Evolutionary conservation across 2,888 invertebrate species (phyloP).

Genomic region (Meganola albula): DNA sequence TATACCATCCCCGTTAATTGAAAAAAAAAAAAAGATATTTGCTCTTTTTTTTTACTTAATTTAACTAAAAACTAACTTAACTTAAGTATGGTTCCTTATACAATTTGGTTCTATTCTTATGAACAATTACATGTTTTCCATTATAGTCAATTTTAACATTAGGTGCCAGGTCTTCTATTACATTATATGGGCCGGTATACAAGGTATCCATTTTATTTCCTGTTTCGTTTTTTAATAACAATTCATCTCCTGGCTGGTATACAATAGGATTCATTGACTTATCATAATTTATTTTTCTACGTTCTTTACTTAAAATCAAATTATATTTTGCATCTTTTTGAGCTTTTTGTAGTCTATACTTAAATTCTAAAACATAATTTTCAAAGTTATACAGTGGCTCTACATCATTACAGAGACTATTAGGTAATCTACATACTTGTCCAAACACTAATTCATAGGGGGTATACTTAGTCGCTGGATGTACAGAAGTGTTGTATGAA

Average conservation of each 20-base stretch:
- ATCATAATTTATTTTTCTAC: constrained; percentile 1
- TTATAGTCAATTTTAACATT: constrained; percentile 9
- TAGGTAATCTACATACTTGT: constrained; percentile 6
- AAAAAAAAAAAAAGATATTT: too few relatives aligned
- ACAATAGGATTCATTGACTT: not conserved
- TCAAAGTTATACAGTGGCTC: constrained; percentile 9
- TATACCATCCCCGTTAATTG: too few relatives aligned
- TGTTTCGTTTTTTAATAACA: constrained; percentile 10
- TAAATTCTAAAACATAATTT: constrained; percentile 7
- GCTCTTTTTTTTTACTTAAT: too few relatives aligned
- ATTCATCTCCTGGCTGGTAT: constrained; percentile 5
- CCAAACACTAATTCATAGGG: constrained; percentile 10
- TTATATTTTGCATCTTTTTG: constrained; percentile 7
- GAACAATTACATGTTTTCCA: constrained; percentile 6
- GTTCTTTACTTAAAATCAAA: constrained; percentile 2
- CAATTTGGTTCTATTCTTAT: constrained; percentile 9
- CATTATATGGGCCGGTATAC: constrained; percentile 6
- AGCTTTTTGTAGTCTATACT: constrained; percentile 7
- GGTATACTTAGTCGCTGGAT: not conserved
- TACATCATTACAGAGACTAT: not conserved
- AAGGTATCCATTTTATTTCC: constrained; percentile 7
- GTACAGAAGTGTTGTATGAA: constrained; percentile 4
- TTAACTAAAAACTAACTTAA: too few relatives aligned
- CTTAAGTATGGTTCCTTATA: too few relatives aligned
- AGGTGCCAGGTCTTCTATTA: constrained; percentile 7